These are phyloP conservation scores for Melanotaenia pygmaea DNA, from an alignment of 2,797 vertebrate species.

Conservation along the genomic window DNA sequence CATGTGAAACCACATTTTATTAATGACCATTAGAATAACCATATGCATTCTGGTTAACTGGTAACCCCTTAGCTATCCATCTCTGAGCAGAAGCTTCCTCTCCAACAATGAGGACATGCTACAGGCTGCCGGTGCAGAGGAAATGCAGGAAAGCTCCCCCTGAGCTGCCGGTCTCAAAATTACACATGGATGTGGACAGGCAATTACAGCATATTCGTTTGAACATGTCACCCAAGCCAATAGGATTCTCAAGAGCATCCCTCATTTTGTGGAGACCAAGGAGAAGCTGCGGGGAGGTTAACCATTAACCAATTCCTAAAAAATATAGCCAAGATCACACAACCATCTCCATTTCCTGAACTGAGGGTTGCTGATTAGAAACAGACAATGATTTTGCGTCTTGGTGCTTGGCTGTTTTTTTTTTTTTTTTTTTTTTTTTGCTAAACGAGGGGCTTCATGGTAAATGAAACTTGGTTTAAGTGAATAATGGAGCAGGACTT, in stretches of 20 bases:
- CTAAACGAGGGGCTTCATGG: slow-evolving; percentile 31
- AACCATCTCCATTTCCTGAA: neutral
- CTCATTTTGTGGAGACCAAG: neutral
- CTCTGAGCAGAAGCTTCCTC: slow-evolving; percentile 32
- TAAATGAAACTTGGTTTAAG: slow-evolving; percentile 62
- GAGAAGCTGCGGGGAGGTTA: neutral
- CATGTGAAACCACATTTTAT: slow-evolving; percentile 32
- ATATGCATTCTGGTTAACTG: slow-evolving; percentile 42
- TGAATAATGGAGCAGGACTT: slow-evolving; percentile 35
- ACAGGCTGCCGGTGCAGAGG: slow-evolving; percentile 40
- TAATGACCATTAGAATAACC: slow-evolving; percentile 32
- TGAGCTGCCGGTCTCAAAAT: slow-evolving; percentile 39
- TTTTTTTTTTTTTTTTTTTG: too few relatives aligned
- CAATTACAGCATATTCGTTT: slow-evolving; percentile 45
- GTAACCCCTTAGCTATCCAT: slow-evolving; percentile 48
- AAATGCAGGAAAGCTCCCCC: slow-evolving; percentile 28
- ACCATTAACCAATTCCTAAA: slow-evolving; percentile 7
- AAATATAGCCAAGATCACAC: slow-evolving; percentile 12
- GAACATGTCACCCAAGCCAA: slow-evolving; percentile 37
- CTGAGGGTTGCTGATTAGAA: neutral
- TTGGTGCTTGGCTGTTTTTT: neutral
- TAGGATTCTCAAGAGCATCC: slow-evolving; percentile 15
- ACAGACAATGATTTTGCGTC: slow-evolving; percentile 21
- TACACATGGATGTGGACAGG: slow-evolving; percentile 48
- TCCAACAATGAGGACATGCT: slow-evolving; percentile 13